Evolutionary conservation across 2,113 vertebrate species (phyloP).

Genomic region (Natator depressus): DNA sequence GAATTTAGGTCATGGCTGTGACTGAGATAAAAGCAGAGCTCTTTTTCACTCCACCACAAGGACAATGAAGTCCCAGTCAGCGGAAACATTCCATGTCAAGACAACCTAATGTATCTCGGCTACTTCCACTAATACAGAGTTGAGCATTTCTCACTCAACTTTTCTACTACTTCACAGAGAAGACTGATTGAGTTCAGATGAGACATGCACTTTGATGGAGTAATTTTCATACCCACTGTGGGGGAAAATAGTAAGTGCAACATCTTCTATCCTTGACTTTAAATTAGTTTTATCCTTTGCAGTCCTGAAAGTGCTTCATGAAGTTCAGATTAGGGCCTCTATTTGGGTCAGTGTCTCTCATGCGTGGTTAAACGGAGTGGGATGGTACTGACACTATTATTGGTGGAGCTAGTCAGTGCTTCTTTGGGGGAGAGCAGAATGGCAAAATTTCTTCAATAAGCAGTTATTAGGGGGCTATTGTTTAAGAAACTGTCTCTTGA

Average conservation of each 20-base stretch:
- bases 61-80: not conserved
- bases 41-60: not conserved
- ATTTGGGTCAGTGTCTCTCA: not conserved
- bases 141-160: constrained; percentile 21
- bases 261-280: not conserved
- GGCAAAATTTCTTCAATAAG: not conserved
- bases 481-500: not conserved
- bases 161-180: constrained; percentile 28
- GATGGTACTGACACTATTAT: not conserved
- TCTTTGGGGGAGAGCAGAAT: not conserved
- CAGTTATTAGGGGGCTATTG: not conserved
- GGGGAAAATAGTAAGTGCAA: constrained; percentile 40
- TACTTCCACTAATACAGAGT: constrained; percentile 41
- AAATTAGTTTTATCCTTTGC: constrained; percentile 45
- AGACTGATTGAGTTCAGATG: not conserved
- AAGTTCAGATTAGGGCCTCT: not conserved
- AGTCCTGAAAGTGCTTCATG: not conserved
- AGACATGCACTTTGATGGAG: constrained; percentile 53
- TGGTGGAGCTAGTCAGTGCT: not conserved
- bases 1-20: not conserved
- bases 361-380: not conserved
- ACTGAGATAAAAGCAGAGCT: not conserved
- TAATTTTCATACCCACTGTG: constrained; percentile 19
- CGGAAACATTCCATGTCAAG: not conserved
- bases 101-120: not conserved